Base-by-base conservation (phyloP, 2,888 invertebrate genomes). In the Morinoia aosen region DNA sequence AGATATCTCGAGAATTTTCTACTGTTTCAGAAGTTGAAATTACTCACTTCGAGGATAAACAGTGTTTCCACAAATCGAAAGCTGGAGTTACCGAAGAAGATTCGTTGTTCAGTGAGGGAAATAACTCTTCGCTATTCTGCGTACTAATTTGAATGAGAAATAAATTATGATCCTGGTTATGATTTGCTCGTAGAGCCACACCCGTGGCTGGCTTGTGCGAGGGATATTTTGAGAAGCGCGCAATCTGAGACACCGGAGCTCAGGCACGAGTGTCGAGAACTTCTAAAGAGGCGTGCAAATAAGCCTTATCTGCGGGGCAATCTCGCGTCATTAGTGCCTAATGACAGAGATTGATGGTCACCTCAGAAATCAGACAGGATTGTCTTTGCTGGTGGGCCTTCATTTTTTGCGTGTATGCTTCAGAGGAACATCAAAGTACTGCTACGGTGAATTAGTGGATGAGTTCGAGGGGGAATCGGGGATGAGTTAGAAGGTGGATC, bases 361-460 rank as follows among this genome's bases (percentile, higher is more conserved):
- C 48, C 40, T 39, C 7, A 57, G 57, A 48, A 12, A 90, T 90
- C 90, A 40, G 40, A 16, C 14, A 90, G 90, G 19, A 90, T 48
- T 90, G 90, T 90, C 90, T 40, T 76, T 76, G 76, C 33, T 90
- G 40, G 90, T 90, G 90, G 90, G 90, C 90, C 19, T 10, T 76
- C 25, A 76, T 76, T 76, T 76, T 76, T 25, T 3, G 61, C 19
- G 61, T 61, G 61, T 12, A 61, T 5, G 19, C 61, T 61, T 61
- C 19, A 61, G 61, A 61, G 8, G 61, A 61, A 19, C 12, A 61
- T 16, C 61, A 16, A 19, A 8, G 61, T 12, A 61, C 16, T 61
- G 48, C 48, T 48, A 48, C 48, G 48, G 2, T 48, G 5, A 48
- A 48, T 48, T 48, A 48, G 48, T 48, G 3, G 48, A 48, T 48